Conservation (phyloP, 2,797 vertebrate species). For the Crenuchus spilurus region DNA sequence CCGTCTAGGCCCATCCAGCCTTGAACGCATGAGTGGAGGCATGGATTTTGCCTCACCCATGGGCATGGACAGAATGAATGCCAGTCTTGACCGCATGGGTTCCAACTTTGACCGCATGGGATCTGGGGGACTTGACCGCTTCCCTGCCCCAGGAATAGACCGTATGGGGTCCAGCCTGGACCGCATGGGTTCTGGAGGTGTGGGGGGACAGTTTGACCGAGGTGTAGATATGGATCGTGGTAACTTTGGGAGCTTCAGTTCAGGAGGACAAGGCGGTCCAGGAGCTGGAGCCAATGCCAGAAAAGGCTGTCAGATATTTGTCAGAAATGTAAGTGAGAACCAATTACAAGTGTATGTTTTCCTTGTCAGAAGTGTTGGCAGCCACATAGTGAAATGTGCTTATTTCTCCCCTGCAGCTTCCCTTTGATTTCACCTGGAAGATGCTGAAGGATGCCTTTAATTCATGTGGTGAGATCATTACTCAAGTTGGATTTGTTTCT, state of each 20-base stretch:
- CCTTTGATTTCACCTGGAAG: slow-evolving; percentile 98
- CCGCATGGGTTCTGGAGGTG: slow-evolving; percentile 63
- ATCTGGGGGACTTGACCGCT: slow-evolving; percentile 53
- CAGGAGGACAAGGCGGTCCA: slow-evolving; percentile 84
- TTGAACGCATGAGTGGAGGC: slow-evolving; percentile 88
- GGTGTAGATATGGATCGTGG: slow-evolving; percentile 91
- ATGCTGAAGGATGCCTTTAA: slow-evolving; percentile 98
- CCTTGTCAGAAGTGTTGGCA: not conserved
- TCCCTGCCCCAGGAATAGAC: slow-evolving; percentile 72
- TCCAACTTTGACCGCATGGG: slow-evolving; percentile 75
- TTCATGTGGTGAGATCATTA: slow-evolving; percentile 86
- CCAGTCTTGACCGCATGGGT: slow-evolving; percentile 80
- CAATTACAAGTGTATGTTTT: not conserved
- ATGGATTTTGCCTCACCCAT: slow-evolving; percentile 89
- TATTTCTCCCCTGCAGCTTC: slow-evolving; percentile 79
- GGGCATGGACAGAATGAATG: slow-evolving; percentile 90
- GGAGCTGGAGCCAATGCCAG: slow-evolving; percentile 82
- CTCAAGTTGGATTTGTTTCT: slow-evolving; percentile 26
- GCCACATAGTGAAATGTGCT: not conserved
- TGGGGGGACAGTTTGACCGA: slow-evolving; percentile 89
- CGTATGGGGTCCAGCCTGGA: slow-evolving; percentile 80
- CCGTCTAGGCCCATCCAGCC: slow-evolving; percentile 82
- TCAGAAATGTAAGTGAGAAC: slow-evolving; percentile 88
- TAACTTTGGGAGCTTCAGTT: slow-evolving; percentile 88
- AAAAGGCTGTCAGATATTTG: slow-evolving; percentile 98